Percentiles rank a stretch among this genome's conserved stretches.
These are phyloP conservation scores for Acanthococcus lagerstroemiae DNA, from an alignment of 2,888 invertebrate genomes.

Conservation along the genomic window DNA sequence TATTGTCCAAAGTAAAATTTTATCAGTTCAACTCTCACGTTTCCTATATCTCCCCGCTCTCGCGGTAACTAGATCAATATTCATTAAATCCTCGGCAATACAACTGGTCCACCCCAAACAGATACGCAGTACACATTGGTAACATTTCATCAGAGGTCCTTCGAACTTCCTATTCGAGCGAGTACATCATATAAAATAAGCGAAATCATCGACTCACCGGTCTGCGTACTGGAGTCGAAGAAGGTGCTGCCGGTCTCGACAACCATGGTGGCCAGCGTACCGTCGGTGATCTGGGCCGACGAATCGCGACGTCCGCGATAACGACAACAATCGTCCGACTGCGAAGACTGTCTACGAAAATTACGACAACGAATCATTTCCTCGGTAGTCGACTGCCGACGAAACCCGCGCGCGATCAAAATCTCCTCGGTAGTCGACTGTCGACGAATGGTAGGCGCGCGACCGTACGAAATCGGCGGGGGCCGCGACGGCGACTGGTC, in stretches of 20 bases:
- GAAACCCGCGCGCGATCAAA: conserved; percentile 76
- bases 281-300: conserved; percentile 80
- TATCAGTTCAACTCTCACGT: too few relatives aligned
- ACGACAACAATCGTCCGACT: conserved; percentile 60
- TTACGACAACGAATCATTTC: conserved; percentile 87
- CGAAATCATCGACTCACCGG: conserved; percentile 56
- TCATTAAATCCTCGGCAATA: too few relatives aligned
- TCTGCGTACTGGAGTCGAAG: conserved; percentile 86
- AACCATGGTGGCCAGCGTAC: conserved; percentile 84
- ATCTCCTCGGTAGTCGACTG: conserved; percentile 89
- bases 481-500: conserved; percentile 63
- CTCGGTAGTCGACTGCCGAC: conserved; percentile 81
- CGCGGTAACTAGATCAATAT: too few relatives aligned
- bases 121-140: neutral
- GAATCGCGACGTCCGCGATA: conserved; percentile 68
- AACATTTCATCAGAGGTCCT: neutral
- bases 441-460: conserved; percentile 65
- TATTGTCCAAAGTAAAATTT: too few relatives aligned
- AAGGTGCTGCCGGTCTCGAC: conserved; percentile 86
- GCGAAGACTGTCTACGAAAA: conserved; percentile 80
- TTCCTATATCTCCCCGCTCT: too few relatives aligned
- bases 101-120: neutral
- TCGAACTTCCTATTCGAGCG: neutral
- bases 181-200: too few relatives aligned
- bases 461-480: conserved; percentile 38